Conservation (phyloP, 1,140 invertebrate species). For the Aphaenogaster floridana region DNA sequence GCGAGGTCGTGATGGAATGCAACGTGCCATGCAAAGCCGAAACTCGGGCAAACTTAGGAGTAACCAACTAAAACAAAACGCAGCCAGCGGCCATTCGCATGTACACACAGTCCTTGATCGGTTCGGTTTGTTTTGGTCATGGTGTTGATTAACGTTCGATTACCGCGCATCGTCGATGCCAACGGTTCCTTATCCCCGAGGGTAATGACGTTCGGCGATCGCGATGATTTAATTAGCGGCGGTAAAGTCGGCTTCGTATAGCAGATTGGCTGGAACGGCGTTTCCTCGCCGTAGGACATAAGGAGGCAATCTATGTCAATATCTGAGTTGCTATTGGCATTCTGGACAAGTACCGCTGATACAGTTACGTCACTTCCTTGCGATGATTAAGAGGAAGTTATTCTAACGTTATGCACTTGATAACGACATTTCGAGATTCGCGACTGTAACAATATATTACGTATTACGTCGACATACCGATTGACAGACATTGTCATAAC, state of each 20-base stretch:
- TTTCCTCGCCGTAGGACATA: slow-evolving; percentile 46
- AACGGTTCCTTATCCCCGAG: not conserved
- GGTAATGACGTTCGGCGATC: slow-evolving; percentile 40
- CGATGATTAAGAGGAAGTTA: slow-evolving; percentile 10
- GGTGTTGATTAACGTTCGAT: slow-evolving; percentile 56
- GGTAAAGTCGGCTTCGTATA: slow-evolving; percentile 17
- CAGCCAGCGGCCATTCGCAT: slow-evolving; percentile 67
- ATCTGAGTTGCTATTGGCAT: slow-evolving; percentile 50
- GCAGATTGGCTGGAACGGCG: slow-evolving; percentile 32
- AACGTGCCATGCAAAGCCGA: slow-evolving; percentile 85
- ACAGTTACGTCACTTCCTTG: slow-evolving; percentile 41
- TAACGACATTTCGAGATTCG: not conserved
- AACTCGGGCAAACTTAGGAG: slow-evolving; percentile 84
- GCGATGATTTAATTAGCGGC: slow-evolving; percentile 44
- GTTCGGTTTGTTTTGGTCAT: slow-evolving; percentile 3
- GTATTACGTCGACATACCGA: not conserved
- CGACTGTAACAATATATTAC: slow-evolving; percentile 18
- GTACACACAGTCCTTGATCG: slow-evolving; percentile 17
- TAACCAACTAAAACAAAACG: slow-evolving; percentile 85
- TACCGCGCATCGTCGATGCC: not conserved
- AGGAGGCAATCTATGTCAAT: slow-evolving; percentile 48
- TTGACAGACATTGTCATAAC: not conserved
- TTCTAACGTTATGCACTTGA: slow-evolving; percentile 19
- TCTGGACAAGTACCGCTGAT: slow-evolving; percentile 31
- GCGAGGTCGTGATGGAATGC: slow-evolving; percentile 80